Evolutionary conservation across 2,113 vertebrate genomes (phyloP).

Genomic region (Reinhardtius hippoglossoides): DNA sequence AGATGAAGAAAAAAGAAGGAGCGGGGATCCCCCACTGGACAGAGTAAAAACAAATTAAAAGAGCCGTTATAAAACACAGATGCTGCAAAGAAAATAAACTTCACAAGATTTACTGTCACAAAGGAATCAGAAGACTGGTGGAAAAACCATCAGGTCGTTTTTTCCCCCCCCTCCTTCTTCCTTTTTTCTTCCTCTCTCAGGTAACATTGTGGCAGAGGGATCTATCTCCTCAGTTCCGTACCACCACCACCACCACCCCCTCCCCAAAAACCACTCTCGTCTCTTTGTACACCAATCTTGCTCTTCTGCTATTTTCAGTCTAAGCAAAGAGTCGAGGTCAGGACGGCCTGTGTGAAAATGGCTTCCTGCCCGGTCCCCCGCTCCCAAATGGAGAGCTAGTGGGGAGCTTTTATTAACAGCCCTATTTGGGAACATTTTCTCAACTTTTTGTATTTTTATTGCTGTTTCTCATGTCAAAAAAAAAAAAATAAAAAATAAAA

Average conservation of each 20-base stretch:
- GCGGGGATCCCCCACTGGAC: conserved; percentile 86
- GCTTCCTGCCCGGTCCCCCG: conserved; percentile 74
- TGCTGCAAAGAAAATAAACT: conserved; percentile 98
- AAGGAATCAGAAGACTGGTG: conserved; percentile 89
- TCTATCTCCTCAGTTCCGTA: conserved; percentile 40
- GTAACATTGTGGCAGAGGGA: conserved; percentile 71
- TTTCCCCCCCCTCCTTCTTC: background rate
- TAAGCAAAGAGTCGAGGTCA: conserved; percentile 70
- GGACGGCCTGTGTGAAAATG: conserved; percentile 80
- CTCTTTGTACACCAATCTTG: conserved; percentile 52
- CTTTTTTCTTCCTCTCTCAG: conserved; percentile 72
- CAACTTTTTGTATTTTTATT: conserved; percentile 47
- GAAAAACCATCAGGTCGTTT: conserved; percentile 90
- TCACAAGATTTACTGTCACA: conserved; percentile 92
- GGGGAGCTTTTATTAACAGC: conserved; percentile 71
- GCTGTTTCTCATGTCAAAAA: conserved; percentile 58
- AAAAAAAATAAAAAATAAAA: conserved; percentile 9
- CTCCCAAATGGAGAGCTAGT: conserved; percentile 69
- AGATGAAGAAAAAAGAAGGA: conserved; percentile 74
- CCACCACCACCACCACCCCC: background rate
- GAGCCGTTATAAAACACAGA: conserved; percentile 97
- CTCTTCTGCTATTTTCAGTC: conserved; percentile 81
- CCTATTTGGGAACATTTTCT: conserved; percentile 63
- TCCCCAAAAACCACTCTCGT: conserved; percentile 15
- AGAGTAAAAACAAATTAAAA: conserved; percentile 97